These are phyloP conservation scores for Nannoperca australis DNA, from an alignment of 2,797 vertebrate species.

Conservation along the genomic window DNA sequence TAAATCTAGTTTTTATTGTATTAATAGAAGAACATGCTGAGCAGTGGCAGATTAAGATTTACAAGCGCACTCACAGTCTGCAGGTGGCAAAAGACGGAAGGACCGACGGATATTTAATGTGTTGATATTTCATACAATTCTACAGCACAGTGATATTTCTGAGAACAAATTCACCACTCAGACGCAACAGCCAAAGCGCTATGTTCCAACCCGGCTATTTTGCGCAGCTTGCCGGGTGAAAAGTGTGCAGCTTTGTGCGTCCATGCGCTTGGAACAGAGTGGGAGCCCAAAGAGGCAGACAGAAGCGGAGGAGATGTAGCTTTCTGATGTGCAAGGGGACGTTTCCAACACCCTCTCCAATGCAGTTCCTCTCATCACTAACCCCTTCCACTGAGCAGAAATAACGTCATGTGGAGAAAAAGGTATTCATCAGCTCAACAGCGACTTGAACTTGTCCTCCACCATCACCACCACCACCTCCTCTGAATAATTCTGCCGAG, in stretches of 20 bases:
- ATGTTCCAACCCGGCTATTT: conserved; percentile 23
- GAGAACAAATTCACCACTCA: neutral
- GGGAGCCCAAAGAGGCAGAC: conserved; percentile 61
- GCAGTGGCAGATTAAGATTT: conserved; percentile 14
- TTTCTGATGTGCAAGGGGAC: conserved; percentile 32
- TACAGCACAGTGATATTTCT: neutral
- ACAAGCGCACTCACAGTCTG: conserved; percentile 23
- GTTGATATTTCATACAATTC: neutral
- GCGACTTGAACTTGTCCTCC: conserved; percentile 60
- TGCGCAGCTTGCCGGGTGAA: conserved; percentile 44
- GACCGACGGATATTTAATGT: neutral
- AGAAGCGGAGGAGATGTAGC: conserved; percentile 33
- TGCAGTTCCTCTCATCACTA: conserved; percentile 9
- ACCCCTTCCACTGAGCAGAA: conserved; percentile 12
- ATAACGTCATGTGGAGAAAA: conserved; percentile 28
- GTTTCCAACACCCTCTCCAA: conserved; percentile 29
- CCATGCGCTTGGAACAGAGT: conserved; percentile 53
- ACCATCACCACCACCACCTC: neutral
- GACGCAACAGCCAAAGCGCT: neutral
- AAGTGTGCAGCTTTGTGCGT: conserved; percentile 56
- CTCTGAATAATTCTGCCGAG: conserved; percentile 25
- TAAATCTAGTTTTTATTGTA: conserved; percentile 76
- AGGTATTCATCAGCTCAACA: conserved; percentile 23
- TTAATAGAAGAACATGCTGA: conserved; percentile 65
- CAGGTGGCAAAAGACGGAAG: conserved; percentile 40